phyloP scores from a whole-genome alignment of 2,888 invertebrate genomes.

The Argyresthia goedartella region DNA sequence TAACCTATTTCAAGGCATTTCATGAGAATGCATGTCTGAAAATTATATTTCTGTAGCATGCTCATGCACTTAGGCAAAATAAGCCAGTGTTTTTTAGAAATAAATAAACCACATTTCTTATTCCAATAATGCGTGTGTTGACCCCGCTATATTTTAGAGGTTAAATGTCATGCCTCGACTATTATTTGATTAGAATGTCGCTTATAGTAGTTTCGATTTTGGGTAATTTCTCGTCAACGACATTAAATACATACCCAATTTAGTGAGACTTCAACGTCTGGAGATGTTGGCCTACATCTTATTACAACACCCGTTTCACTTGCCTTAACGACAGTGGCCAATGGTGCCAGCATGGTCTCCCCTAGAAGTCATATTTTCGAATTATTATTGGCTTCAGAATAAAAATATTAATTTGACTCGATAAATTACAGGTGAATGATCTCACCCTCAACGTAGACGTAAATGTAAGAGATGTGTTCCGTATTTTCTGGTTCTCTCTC shows the following conservation, averaged over 20 bases:
- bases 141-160: no score
- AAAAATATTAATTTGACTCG: not conserved
- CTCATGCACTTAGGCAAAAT: no score
- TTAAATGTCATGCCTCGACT: no score
- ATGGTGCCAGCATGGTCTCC: slow-evolving; percentile 47
- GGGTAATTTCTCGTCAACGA: no score
- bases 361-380: slow-evolving; percentile 45
- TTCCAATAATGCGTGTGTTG: no score
- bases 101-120: no score
- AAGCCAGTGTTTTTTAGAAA: no score
- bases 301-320: slow-evolving; percentile 36
- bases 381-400: slow-evolving; percentile 9
- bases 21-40: no score
- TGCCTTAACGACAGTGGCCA: slow-evolving; percentile 41
- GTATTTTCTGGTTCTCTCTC: slow-evolving; percentile 43
- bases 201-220: no score
- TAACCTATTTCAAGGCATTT: slow-evolving; percentile 2
- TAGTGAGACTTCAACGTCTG: slow-evolving; percentile 46
- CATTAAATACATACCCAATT: slow-evolving; percentile 45
- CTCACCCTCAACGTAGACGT: slow-evolving; percentile 62
- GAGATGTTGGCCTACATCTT: slow-evolving; percentile 60
- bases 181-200: no score
- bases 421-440: slow-evolving; percentile 2
- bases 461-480: slow-evolving; percentile 44
- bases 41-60: no score